These are phyloP conservation scores for Octodon degus DNA, from an alignment of 2,113 vertebrate genomes.

Conservation along the genomic window DNA sequence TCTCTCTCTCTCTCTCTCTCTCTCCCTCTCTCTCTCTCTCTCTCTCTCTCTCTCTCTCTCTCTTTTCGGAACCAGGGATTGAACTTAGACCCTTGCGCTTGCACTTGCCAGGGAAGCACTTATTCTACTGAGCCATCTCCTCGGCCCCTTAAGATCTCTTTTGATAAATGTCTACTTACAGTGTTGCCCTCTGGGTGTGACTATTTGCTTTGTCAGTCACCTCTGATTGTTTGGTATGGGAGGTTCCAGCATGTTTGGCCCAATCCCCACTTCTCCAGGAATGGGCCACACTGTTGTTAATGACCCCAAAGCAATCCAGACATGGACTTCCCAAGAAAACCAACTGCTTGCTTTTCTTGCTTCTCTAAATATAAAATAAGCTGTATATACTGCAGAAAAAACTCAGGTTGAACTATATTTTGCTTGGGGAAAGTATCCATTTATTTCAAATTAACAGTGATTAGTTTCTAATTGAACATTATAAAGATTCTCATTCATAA, in stretches of 20 bases:
- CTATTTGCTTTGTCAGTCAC: too few species aligned
- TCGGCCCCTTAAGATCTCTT: background rate
- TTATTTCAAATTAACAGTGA: background rate
- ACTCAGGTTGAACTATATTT: background rate
- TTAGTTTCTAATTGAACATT: background rate
- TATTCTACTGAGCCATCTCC: too few species aligned
- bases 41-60: too few species aligned
- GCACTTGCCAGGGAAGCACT: too few species aligned
- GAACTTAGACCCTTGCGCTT: too few species aligned
- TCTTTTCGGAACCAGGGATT: too few species aligned
- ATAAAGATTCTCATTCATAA: constrained; percentile 13
- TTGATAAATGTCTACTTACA: background rate
- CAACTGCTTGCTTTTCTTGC: background rate
- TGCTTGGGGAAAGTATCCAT: background rate
- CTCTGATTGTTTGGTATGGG: too few species aligned
- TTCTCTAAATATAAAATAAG: background rate
- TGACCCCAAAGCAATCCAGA: background rate
- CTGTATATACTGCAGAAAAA: background rate
- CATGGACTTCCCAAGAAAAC: background rate
- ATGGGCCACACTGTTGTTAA: too few species aligned
- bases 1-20: too few species aligned
- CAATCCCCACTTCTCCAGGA: background rate
- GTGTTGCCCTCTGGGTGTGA: background rate
- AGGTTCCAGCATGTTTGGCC: background rate
- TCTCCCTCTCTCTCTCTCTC: too few species aligned